A percentile compares a stretch with the other conserved stretches of the same genome.
phyloP scores from a whole-genome alignment of 2,797 vertebrate genomes.

The Periophthalmus magnuspinnatus region DNA sequence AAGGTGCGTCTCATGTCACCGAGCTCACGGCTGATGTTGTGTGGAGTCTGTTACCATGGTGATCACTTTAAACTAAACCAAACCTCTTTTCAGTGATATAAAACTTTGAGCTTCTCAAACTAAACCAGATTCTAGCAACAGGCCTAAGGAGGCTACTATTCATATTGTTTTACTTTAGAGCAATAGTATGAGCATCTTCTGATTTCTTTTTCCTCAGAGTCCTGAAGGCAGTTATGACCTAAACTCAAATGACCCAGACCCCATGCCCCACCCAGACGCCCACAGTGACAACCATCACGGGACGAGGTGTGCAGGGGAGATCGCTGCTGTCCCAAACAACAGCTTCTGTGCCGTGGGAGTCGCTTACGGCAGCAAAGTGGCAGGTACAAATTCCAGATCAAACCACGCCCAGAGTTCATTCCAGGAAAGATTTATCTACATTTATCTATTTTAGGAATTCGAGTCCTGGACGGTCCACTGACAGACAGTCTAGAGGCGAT shows the following conservation, averaged over 20 bases:
- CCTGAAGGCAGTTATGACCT: slow-evolving; percentile 97
- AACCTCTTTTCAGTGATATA: too few species aligned
- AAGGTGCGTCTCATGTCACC: too few species aligned
- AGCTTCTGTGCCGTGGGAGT: slow-evolving; percentile 95
- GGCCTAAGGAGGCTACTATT: too few species aligned
- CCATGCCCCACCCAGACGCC: slow-evolving; percentile 91
- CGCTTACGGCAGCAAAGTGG: slow-evolving; percentile 91
- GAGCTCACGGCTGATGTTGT: too few species aligned
- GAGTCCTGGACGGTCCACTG: slow-evolving; percentile 92
- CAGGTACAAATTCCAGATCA: slow-evolving; percentile 74
- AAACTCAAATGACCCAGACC: slow-evolving; percentile 95
- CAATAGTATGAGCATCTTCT: neutral
- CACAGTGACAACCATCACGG: slow-evolving; percentile 93
- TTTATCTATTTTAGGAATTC: slow-evolving; percentile 81
- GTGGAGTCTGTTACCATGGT: too few species aligned
- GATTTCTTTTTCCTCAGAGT: slow-evolving; percentile 74
- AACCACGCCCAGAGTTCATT: neutral
- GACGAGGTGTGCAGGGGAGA: slow-evolving; percentile 94
- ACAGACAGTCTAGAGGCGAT: slow-evolving; percentile 98
- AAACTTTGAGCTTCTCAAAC: too few species aligned
- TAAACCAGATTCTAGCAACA: too few species aligned
- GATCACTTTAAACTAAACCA: too few species aligned
- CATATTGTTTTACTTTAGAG: neutral
- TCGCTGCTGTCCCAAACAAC: slow-evolving; percentile 93
- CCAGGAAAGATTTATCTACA: neutral